Base-by-base conservation (phyloP, 2,888 invertebrate species). In the Protodeltote pygarga region DNA sequence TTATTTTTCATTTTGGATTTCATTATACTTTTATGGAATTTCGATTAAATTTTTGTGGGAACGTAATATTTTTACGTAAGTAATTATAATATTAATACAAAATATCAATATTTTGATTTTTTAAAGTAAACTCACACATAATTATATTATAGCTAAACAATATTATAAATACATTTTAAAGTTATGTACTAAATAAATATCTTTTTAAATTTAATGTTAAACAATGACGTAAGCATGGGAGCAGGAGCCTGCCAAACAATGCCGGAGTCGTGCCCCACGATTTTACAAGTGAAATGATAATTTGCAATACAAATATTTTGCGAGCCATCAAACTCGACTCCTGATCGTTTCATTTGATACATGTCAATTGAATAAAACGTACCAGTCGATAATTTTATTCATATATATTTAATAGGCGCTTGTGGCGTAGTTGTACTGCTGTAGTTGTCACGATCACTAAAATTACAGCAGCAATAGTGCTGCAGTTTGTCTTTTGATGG, bases 331-430 rank as follows among this genome's bases (percentile, higher is more conserved):
- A 60, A 62, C 47, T 44, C 37, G 40, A 57, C 31, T 74, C 83
- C 83, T 83, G 83, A 84, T 74, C 71, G 34, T 47, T 68, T 75
- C 47, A 77, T 85, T 84, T 77, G 73, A 73, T 38, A 41, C 24
- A 41, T 35, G 52, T 27, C 49, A 40, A 49, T 38, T 42, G 32
- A 32, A 34, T 50, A 48, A 33, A 37, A 39, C 21, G 13, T 13
- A 47, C 11, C 42, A 4, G 27, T 21, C 34, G 45, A 37, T 45
- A 48, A 65, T 28, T 62, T 25, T 33, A 46, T 51, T 47, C 15
- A 29, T 33, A 32, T n/a, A n/a, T 11, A 20, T 41, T 39, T 48
- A 35, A 35, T 49, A 40, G 15, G n/a, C n/a, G n/a, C n/a, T n/a
- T n/a, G n/a, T n/a, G n/a, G n/a, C n/a, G n/a, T n/a, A n/a, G n/a